A percentile compares a stretch with the other conserved stretches of the same genome.
Conservation (phyloP, 1,140 invertebrate species). For the Monomorium pharaonis region DNA sequence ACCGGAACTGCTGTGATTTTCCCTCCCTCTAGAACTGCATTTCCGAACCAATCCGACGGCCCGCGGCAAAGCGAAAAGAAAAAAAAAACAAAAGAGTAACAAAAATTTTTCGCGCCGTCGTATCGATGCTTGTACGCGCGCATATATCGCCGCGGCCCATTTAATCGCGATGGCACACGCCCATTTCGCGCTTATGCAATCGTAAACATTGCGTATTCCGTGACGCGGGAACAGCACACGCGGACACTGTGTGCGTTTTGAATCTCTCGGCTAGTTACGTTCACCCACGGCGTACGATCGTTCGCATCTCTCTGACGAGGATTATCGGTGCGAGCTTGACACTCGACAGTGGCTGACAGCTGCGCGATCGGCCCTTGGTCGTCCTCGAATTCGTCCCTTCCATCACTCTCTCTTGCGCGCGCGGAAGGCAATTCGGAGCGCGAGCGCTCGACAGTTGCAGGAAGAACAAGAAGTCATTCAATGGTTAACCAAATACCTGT, state of each 20-base stretch:
- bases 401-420: neutral
- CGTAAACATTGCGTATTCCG: neutral
- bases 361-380: no score
- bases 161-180: constrained; percentile 33
- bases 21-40: neutral
- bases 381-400: neutral
- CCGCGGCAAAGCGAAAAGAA: neutral
- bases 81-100: neutral
- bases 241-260: neutral
- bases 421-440: neutral
- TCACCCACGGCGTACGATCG: neutral
- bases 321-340: neutral
- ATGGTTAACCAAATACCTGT: constrained; percentile 78
- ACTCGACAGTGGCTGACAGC: no score
- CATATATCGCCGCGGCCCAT: neutral
- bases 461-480: constrained; percentile 62
- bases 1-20: neutral
- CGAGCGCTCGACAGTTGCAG: neutral
- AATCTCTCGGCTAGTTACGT: neutral
- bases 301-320: neutral
- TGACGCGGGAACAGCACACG: neutral
- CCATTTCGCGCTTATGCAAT: constrained; percentile 14
- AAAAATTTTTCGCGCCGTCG: neutral
- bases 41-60: neutral
- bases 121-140: no score